Base-by-base conservation (phyloP, 2,797 vertebrate genomes). In the Carduelis carduelis region DNA sequence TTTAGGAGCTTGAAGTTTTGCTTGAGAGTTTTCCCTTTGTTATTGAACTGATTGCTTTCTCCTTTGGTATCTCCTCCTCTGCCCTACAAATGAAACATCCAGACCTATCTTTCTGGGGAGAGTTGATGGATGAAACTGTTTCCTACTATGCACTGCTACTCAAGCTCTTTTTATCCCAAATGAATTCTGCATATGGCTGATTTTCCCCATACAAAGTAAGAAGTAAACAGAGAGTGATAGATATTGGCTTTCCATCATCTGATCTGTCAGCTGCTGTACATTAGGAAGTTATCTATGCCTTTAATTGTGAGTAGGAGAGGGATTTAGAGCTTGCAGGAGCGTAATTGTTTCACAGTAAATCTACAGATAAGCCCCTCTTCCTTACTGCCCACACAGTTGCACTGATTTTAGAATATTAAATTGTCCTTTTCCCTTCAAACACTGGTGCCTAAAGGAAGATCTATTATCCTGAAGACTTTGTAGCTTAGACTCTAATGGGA, bases 301-400 rank as follows among this genome's bases (percentile, higher is more conserved):
- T 95, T 96, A 96, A 96, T 96, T 94, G 92, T 90, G 70, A 93
- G 92, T 61, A 64, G 77, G 87, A 89, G 90, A 94, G 92, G 89
- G 87, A 94, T 97, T 93, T 97, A 95, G 47, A 81, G 77, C 80
- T 91, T 87, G 12, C 65, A 92, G 72, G 44, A 93, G 44, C 0
- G 0, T 92, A 93, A 76, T 83, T 79, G 69, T 86, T 95, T 81
- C 79, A 66, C 41, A 72, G 72, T 94, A 93, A 93, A 93, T 95
- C 72, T 91, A 70, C 74, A 76, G 55, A 86, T 85, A 91, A 93
- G 59, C 12, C 74, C 77, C 77, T 94, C 66, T 87, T 91, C 63
- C 79, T 84, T 69, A 83, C 76, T 96, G 69, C 82, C 83, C 82
- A 50, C 69, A 79, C 13, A 83, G 53, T 85, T 91, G 50, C 65